Evolutionary conservation across 2,797 vertebrate genomes (phyloP).

Genomic region (Philypnodon macrostomus): DNA sequence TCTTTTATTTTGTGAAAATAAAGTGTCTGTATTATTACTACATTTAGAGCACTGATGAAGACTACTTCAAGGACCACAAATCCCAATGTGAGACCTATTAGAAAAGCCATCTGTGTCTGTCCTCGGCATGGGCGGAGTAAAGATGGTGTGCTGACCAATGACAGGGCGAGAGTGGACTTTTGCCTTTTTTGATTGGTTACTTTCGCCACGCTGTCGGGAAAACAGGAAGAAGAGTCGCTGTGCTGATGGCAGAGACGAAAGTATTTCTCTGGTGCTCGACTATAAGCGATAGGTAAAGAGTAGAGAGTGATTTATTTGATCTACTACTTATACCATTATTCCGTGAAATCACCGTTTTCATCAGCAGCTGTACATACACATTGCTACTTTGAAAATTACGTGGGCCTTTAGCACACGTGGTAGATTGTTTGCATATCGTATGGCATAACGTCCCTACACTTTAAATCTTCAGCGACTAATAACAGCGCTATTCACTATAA

Average conservation of each 20-base stretch:
- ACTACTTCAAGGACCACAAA: constrained; percentile 59
- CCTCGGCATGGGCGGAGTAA: constrained; percentile 40
- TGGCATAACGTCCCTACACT: background rate
- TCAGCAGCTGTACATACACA: background rate
- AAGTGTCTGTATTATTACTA: constrained; percentile 57
- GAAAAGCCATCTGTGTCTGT: constrained; percentile 49
- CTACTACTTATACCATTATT: no score
- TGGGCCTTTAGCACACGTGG: background rate
- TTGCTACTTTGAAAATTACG: no score
- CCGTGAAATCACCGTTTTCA: background rate
- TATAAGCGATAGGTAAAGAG: constrained; percentile 15
- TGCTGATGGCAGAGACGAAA: constrained; percentile 9
- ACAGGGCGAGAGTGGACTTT: constrained; percentile 34
- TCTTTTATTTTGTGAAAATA: constrained; percentile 46
- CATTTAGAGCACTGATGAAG: constrained; percentile 41
- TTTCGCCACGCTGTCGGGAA: constrained; percentile 37
- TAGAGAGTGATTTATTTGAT: background rate
- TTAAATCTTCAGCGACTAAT: background rate
- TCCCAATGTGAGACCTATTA: constrained; percentile 57
- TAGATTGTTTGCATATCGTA: background rate
- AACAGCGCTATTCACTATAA: constrained; percentile 5
- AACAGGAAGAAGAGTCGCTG: constrained; percentile 60
- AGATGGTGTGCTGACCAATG: constrained; percentile 48
- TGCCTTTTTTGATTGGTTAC: constrained; percentile 50
- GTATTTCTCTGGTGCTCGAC: background rate